phyloP scores from a whole-genome alignment of 2,888 invertebrate species.

The Hetaerina titia region DNA sequence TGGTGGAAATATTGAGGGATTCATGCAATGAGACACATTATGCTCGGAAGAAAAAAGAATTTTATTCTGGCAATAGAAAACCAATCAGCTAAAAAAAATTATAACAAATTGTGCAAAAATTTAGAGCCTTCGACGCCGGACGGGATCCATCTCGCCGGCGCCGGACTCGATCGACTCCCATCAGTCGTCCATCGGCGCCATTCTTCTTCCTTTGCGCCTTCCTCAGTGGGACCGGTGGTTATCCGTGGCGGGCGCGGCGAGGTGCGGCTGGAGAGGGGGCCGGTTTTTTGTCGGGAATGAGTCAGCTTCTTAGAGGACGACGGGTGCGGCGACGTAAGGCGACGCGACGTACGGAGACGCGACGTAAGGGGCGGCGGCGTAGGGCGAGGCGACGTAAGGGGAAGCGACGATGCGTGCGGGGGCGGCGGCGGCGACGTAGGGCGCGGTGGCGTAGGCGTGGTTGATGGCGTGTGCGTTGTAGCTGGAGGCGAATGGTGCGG shows the following conservation, averaged over 20 bases:
- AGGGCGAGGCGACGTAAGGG: neutral
- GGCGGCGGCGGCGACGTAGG: neutral
- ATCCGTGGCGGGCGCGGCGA: no score
- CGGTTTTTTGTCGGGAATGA: neutral
- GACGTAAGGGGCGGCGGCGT: slow-evolving; percentile 19
- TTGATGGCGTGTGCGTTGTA: slow-evolving; percentile 50
- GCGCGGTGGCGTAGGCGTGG: slow-evolving; percentile 42
- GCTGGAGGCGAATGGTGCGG: slow-evolving; percentile 48
- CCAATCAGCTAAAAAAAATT: neutral
- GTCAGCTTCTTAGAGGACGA: neutral
- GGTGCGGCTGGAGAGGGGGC: neutral
- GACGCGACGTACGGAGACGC: neutral
- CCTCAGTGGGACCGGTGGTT: no score
- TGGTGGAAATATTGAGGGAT: neutral
- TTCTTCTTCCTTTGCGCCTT: neutral
- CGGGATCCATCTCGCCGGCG: no score
- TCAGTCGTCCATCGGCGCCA: neutral
- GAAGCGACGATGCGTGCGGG: neutral
- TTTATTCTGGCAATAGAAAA: neutral
- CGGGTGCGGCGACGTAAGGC: neutral
- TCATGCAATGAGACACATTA: no score
- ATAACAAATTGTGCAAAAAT: no score
- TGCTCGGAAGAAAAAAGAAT: neutral
- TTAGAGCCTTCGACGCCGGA: no score
- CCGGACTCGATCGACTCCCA: neutral